Conservation (phyloP, 1,140 invertebrate genomes). For the Diprion similis region DNA sequence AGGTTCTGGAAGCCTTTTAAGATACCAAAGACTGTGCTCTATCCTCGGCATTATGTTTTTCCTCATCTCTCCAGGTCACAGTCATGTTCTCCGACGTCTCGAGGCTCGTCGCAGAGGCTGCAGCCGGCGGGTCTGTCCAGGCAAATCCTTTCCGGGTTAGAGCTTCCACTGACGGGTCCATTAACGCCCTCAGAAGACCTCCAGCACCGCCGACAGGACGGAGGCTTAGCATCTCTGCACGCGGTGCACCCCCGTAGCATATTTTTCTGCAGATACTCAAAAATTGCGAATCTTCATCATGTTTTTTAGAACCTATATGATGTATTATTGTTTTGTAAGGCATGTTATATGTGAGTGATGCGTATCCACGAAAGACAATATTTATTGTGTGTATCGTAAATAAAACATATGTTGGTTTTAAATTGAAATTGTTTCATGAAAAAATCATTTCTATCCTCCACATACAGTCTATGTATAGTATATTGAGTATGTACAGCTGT, state of each 20-base stretch:
- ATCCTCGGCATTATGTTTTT: conserved; percentile 3
- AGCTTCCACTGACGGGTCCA: conserved; percentile 67
- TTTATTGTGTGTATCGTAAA: too few relatives aligned
- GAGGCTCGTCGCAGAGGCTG: conserved; percentile 32
- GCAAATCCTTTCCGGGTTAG: conserved; percentile 63
- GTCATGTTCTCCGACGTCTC: conserved; percentile 36
- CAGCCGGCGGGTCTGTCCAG: conserved; percentile 25
- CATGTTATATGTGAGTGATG: too few relatives aligned
- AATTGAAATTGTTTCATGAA: too few relatives aligned
- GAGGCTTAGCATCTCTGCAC: conserved; percentile 55
- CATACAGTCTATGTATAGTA: too few relatives aligned
- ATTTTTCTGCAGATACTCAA: background rate
- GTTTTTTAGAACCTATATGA: background rate
- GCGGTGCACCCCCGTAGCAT: conserved; percentile 32
- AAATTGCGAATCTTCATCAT: background rate
- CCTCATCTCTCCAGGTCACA: conserved; percentile 36
- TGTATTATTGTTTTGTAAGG: too few relatives aligned
- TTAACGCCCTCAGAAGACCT: conserved; percentile 28
- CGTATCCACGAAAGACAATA: too few relatives aligned
- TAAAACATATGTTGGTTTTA: too few relatives aligned
- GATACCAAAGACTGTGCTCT: background rate
- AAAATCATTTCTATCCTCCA: too few relatives aligned
- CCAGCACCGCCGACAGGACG: conserved; percentile 35
- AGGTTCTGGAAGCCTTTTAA: conserved; percentile 58
- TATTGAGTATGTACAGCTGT: too few relatives aligned